phyloP scores from a whole-genome alignment of 2,888 invertebrate species.

The Ennomos fuscantarius region DNA sequence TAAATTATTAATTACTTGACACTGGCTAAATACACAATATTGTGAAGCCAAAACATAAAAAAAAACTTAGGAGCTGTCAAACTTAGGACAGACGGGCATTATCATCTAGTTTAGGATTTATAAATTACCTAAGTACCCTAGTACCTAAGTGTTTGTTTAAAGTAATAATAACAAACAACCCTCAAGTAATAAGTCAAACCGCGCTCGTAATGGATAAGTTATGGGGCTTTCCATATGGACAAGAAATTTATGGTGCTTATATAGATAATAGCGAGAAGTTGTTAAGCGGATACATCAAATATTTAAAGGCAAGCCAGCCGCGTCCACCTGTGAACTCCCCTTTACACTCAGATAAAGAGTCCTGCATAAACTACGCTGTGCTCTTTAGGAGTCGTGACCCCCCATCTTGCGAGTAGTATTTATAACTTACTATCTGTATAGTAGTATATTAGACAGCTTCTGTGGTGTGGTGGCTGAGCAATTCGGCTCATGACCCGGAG shows the following conservation, averaged over 20 bases:
- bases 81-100: too few species aligned
- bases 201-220: slow-evolving; percentile 37
- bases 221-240: slow-evolving; percentile 29
- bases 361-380: slow-evolving; percentile 50
- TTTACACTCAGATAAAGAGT: slow-evolving; percentile 52
- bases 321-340: slow-evolving; percentile 68
- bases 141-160: slow-evolving; percentile 24
- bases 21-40: too few species aligned
- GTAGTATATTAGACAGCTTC: too few species aligned
- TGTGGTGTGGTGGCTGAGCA: too few species aligned
- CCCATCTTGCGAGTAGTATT: slow-evolving; percentile 21
- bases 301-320: slow-evolving; percentile 65
- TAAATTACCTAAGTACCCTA: slow-evolving; percentile 15
- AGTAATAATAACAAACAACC: slow-evolving; percentile 33
- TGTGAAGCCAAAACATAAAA: too few species aligned
- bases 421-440: too few species aligned
- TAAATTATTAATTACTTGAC: too few species aligned
- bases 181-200: slow-evolving; percentile 37
- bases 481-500: too few species aligned
- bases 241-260: slow-evolving; percentile 39
- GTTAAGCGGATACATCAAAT: slow-evolving; percentile 73
- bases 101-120: too few species aligned
- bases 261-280: slow-evolving; percentile 60
- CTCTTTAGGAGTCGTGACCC: slow-evolving; percentile 43
- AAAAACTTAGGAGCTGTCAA: too few species aligned